Conservation (phyloP, 2,888 invertebrate species). For the Pachliopta kotzebuea region DNA sequence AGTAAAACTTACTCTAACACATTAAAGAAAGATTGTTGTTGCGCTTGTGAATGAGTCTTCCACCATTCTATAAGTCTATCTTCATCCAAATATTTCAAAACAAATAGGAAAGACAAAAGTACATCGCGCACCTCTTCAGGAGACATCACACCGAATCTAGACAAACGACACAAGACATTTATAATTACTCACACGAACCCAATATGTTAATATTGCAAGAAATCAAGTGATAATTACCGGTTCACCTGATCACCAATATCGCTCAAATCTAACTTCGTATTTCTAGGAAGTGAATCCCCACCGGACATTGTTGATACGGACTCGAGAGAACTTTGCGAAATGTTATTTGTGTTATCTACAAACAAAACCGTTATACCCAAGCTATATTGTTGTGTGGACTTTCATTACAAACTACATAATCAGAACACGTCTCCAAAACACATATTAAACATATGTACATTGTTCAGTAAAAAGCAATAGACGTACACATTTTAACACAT, state of each 20-base stretch:
- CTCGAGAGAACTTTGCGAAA: slow-evolving; percentile 88
- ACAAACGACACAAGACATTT: slow-evolving; percentile 32
- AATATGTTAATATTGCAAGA: slow-evolving; percentile 11
- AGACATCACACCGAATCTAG: slow-evolving; percentile 77
- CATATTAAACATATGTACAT: not conserved
- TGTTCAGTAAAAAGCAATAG: not conserved
- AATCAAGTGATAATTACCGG: slow-evolving; percentile 52
- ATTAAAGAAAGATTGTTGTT: slow-evolving; percentile 91
- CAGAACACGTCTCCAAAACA: slow-evolving; percentile 19
- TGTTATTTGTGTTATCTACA: slow-evolving; percentile 84
- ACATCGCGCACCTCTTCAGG: slow-evolving; percentile 92
- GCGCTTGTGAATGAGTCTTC: slow-evolving; percentile 90
- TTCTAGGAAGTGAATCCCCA: slow-evolving; percentile 72
- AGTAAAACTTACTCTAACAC: slow-evolving; percentile 86
- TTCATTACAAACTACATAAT: not conserved
- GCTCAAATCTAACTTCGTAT: slow-evolving; percentile 62
- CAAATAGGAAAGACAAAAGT: slow-evolving; percentile 93
- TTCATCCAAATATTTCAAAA: slow-evolving; percentile 94
- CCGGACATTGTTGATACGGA: slow-evolving; percentile 87
- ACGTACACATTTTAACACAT: not conserved
- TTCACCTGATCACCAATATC: slow-evolving; percentile 77
- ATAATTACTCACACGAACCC: slow-evolving; percentile 1
- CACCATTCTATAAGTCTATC: slow-evolving; percentile 95
- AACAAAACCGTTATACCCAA: slow-evolving; percentile 37
- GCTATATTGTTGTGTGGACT: not conserved